These are phyloP conservation scores for Athalia circularis DNA, from an alignment of 2,888 invertebrate genomes.

Conservation along the genomic window DNA sequence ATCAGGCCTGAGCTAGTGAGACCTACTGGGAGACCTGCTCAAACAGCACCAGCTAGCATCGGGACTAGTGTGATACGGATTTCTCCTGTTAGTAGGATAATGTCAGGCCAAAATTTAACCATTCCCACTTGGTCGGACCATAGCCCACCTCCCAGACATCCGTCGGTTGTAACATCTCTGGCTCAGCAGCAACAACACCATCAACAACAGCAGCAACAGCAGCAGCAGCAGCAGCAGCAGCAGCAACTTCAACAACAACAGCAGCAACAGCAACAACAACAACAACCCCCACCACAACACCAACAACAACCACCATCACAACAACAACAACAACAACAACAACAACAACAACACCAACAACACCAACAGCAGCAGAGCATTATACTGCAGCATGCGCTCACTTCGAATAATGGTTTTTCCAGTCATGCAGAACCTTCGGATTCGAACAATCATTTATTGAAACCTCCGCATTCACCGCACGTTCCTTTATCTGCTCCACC, in stretches of 20 bases:
- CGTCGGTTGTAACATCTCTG: slow-evolving; percentile 70
- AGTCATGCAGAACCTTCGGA: slow-evolving; percentile 63
- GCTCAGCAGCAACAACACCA: slow-evolving; percentile 59
- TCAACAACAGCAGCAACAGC: slow-evolving; percentile 33
- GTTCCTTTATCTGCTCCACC: slow-evolving; percentile 61
- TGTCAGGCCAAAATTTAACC: slow-evolving; percentile 62
- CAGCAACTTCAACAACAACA: slow-evolving; percentile 57
- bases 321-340: slow-evolving; percentile 26
- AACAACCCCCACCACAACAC: not conserved
- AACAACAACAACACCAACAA: slow-evolving; percentile 44
- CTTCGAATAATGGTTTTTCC: slow-evolving; percentile 68
- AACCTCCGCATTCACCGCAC: slow-evolving; percentile 67
- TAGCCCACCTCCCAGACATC: slow-evolving; percentile 68
- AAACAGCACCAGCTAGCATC: slow-evolving; percentile 69
- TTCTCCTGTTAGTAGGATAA: slow-evolving; percentile 79
- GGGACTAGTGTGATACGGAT: slow-evolving; percentile 89
- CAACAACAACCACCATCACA: too few species aligned
- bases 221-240: slow-evolving; percentile 48
- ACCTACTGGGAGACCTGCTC: slow-evolving; percentile 75
- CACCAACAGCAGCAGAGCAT: slow-evolving; percentile 62
- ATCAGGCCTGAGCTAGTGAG: slow-evolving; percentile 84
- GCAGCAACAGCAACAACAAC: slow-evolving; percentile 27
- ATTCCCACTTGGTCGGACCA: slow-evolving; percentile 67
- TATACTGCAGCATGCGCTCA: slow-evolving; percentile 74
- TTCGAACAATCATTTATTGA: slow-evolving; percentile 51